These are phyloP conservation scores for Nanorana parkeri DNA, from an alignment of 2,113 vertebrate species.

Conservation along the genomic window DNA sequence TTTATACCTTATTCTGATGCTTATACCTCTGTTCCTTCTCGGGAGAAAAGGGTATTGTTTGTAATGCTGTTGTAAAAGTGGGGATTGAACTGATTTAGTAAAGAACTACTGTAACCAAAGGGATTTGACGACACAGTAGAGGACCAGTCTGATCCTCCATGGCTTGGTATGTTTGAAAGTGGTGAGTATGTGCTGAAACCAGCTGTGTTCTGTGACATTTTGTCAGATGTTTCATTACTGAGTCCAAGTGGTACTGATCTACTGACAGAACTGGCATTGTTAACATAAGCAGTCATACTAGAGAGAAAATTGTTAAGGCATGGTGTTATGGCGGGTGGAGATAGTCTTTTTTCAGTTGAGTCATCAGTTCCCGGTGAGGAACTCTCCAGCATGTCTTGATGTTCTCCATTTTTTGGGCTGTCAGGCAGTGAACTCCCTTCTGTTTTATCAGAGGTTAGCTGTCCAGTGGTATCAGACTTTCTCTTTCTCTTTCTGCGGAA, in stretches of 20 bases:
- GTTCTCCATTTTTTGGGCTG: constrained; percentile 72
- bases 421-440: constrained; percentile 72
- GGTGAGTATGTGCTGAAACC: constrained; percentile 85
- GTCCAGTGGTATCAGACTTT: constrained; percentile 82
- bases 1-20: not conserved
- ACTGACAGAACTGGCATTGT: constrained; percentile 57
- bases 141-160: constrained; percentile 80
- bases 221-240: constrained; percentile 77
- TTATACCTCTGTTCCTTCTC: constrained; percentile 93
- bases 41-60: constrained; percentile 80
- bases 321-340: constrained; percentile 73
- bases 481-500: constrained; percentile 98
- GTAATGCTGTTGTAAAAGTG: constrained; percentile 87
- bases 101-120: constrained; percentile 81
- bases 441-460: constrained; percentile 74
- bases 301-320: constrained; percentile 92
- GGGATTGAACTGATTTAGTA: constrained; percentile 86
- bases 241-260: constrained; percentile 77
- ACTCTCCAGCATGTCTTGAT: constrained; percentile 77
- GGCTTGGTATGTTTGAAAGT: constrained; percentile 74
- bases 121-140: constrained; percentile 74
- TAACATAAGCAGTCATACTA: constrained; percentile 75
- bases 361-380: constrained; percentile 63
- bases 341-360: constrained; percentile 79
- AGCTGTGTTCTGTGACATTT: constrained; percentile 77